Evolutionary conservation across 2,113 vertebrate genomes (phyloP).

Genomic region (Sialia sialis): DNA sequence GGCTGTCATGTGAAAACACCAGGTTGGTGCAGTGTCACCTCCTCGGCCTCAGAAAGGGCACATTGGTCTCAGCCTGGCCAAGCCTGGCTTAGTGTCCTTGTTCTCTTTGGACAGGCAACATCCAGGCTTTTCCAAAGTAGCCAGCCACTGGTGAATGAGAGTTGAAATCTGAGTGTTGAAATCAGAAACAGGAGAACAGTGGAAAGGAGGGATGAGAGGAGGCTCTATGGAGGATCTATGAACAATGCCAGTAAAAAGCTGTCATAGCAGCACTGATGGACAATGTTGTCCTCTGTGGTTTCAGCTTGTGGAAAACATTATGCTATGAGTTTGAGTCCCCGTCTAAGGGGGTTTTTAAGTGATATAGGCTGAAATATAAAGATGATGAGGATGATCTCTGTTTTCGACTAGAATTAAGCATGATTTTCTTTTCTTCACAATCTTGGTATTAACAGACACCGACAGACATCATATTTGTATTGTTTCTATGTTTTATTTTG

Average conservation of each 20-base stretch:
- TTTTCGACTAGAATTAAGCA: neutral
- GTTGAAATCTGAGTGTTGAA: neutral
- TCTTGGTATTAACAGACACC: neutral
- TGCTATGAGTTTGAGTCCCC: neutral
- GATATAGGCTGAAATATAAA: neutral
- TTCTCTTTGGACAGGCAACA: neutral
- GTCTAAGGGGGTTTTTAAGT: neutral
- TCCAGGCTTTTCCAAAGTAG: neutral
- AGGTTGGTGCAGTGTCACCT: fast-evolving
- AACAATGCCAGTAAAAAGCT: neutral
- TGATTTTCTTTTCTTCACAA: neutral
- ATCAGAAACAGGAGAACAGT: neutral
- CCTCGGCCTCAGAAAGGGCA: neutral
- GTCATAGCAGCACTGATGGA: neutral
- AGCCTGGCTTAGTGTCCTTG: neutral
- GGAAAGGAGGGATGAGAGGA: neutral
- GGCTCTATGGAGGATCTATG: neutral
- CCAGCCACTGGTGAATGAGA: neutral
- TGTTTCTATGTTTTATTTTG: neutral
- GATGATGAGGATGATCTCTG: neutral
- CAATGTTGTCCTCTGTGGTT: neutral
- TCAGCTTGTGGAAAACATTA: neutral
- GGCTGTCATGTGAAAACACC: neutral
- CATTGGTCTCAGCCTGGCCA: neutral
- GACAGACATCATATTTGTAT: neutral